Evolutionary conservation across 2,888 invertebrate genomes (phyloP), one percentile per base, ranked within the genome.

Genomic region (Philopedon plagiatum): DNA sequence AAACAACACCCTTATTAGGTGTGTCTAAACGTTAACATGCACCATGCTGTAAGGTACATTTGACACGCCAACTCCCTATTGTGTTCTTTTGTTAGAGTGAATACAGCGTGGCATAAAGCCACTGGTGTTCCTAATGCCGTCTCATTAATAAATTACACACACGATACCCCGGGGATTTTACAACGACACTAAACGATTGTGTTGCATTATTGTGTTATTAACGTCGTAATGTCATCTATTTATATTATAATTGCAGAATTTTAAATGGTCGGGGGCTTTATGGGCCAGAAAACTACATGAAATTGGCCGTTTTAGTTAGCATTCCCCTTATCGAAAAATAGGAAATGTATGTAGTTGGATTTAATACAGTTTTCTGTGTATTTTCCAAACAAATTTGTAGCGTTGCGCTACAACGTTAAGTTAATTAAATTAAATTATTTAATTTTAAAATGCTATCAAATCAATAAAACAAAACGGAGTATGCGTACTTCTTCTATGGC

Each of bases 211-310:
- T 85, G 85, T 83, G 83, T 85, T 85, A 86, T 86, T 86, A 85
- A 84, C 83, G 82, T 80, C 78, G 83, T 86, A 86, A 86, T 85
- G 84, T 85, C 83, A 82, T 85, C 86, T 85, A 86, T 86, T 86
- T 86, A 85, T 86, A 85, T 86, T 86, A 85, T 86, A 86, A 86
- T 86, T 85, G 85, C 82, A 80, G 84, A 85, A 85, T 86, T 85
- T 84, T 82, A 83, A 83, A 85, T 83, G 84, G 75, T 69, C 74
- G 60, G 41, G 73, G 78, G 79, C 78, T 84, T 85, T 85, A 84
- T 84, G 83, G 81, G 79, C 82, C 80, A 83, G 84, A 85, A 85
- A 84, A 83, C 81, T 69, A 44, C 49, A 51, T 23, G 11, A 39
- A 54, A 63, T 37, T 19, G 39, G 9, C 37, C 5, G 19, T 39